Conservation (phyloP, 2,888 invertebrate species). For the Drosophila helvetica region DNA sequence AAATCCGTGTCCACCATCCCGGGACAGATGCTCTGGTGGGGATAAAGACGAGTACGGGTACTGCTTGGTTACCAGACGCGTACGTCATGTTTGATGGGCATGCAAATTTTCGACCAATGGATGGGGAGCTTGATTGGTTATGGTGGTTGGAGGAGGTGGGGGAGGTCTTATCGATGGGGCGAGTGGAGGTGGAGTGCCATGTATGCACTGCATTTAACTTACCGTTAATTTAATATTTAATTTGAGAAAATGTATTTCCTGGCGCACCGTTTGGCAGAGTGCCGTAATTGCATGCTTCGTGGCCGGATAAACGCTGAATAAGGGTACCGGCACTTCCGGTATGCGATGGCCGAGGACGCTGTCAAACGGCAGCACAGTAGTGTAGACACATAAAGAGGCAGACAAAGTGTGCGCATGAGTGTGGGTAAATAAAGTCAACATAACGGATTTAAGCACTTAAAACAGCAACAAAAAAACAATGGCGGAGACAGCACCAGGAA, state of each 20-base stretch:
- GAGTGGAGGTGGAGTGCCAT: conserved; percentile 28
- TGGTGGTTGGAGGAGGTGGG: background rate
- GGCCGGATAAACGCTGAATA: conserved; percentile 86
- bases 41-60: conserved; percentile 31
- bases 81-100: conserved; percentile 24
- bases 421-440: conserved; percentile 68
- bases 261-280: conserved; percentile 86
- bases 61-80: conserved; percentile 31
- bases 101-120: conserved; percentile 15
- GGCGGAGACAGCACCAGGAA: conserved; percentile 32
- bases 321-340: conserved; percentile 84
- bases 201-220: conserved; percentile 78
- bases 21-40: conserved; percentile 86
- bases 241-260: conserved; percentile 85
- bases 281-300: conserved; percentile 86
- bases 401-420: conserved; percentile 17
- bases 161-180: background rate
- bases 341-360: conserved; percentile 85
- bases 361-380: conserved; percentile 29
- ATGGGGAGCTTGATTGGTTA: conserved; percentile 28
- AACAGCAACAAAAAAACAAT: conserved; percentile 50
- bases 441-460: conserved; percentile 68
- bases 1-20: conserved; percentile 86
- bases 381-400: conserved; percentile 1
- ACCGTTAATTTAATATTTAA: conserved; percentile 84